Evolutionary conservation across 2,888 invertebrate genomes (phyloP).

Genomic region (Branchipolynoe longqiensis): DNA sequence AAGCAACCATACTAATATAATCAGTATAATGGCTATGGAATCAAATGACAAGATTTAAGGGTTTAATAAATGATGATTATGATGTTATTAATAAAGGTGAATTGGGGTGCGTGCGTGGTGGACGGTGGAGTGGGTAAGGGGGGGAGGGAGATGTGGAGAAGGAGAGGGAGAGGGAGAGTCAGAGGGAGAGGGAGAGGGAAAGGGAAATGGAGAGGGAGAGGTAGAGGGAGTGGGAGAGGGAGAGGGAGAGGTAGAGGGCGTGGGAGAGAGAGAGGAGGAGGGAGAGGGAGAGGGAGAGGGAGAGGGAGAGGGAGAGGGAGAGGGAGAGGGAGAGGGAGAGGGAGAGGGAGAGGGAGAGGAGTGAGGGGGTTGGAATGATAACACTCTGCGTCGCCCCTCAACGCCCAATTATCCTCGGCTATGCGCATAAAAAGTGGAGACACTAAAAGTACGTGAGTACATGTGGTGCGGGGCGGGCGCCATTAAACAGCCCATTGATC

Average conservation of each 20-base stretch:
- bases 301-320: neutral
- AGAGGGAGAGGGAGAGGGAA: no score
- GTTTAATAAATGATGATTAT: no score
- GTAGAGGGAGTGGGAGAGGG: neutral
- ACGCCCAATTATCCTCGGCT: conserved; percentile 20
- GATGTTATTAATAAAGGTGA: no score
- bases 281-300: neutral
- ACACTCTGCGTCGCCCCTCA: conserved; percentile 27
- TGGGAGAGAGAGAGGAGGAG: neutral
- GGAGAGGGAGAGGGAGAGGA: neutral
- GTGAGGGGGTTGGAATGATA: conserved; percentile 15
- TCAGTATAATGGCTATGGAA: no score
- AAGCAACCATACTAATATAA: no score
- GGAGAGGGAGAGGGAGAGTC: no score
- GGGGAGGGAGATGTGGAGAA: no score
- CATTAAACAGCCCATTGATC: conserved; percentile 39
- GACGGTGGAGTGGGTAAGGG: no score
- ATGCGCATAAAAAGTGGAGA: conserved; percentile 32
- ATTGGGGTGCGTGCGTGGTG: no score
- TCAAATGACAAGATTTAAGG: no score
- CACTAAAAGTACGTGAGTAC: conserved; percentile 37
- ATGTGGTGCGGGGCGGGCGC: neutral
- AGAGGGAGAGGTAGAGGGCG: neutral
- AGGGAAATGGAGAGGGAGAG: no score
- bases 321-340: neutral